Conservation (phyloP, 1,140 invertebrate genomes). For the Mylabris phalerata region DNA sequence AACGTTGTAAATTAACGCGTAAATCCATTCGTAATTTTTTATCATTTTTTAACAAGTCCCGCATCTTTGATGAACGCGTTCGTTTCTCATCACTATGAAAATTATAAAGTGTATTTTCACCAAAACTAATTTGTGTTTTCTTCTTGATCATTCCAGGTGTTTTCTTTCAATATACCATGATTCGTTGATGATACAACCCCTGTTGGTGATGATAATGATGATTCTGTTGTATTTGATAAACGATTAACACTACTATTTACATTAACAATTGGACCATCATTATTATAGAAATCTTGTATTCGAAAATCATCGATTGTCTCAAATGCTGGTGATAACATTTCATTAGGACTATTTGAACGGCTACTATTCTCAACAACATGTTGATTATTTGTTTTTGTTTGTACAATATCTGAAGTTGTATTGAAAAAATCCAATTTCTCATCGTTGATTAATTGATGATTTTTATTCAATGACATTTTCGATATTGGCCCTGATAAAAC, state of each 20-base stretch:
- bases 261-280: neutral
- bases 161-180: conserved; percentile 13
- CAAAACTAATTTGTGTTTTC: conserved; percentile 1
- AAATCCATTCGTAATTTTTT: conserved; percentile 2
- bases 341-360: conserved; percentile 4
- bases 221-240: too few relatives aligned
- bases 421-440: conserved; percentile 16
- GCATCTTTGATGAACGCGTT: too few relatives aligned
- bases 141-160: neutral
- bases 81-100: too few relatives aligned
- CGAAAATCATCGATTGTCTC: conserved; percentile 14
- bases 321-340: conserved; percentile 13
- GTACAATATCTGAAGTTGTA: neutral
- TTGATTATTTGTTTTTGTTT: neutral
- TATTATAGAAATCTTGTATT: neutral
- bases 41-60: too few relatives aligned
- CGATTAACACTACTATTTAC: too few relatives aligned
- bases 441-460: neutral
- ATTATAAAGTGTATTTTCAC: neutral
- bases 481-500: conserved; percentile 8
- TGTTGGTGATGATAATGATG: too few relatives aligned
- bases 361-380: neutral
- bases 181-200: too few relatives aligned
- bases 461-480: conserved; percentile 3
- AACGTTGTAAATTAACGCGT: neutral